These are phyloP conservation scores for Sylvietta virens DNA, from an alignment of 2,113 vertebrate species.

Conservation along the genomic window DNA sequence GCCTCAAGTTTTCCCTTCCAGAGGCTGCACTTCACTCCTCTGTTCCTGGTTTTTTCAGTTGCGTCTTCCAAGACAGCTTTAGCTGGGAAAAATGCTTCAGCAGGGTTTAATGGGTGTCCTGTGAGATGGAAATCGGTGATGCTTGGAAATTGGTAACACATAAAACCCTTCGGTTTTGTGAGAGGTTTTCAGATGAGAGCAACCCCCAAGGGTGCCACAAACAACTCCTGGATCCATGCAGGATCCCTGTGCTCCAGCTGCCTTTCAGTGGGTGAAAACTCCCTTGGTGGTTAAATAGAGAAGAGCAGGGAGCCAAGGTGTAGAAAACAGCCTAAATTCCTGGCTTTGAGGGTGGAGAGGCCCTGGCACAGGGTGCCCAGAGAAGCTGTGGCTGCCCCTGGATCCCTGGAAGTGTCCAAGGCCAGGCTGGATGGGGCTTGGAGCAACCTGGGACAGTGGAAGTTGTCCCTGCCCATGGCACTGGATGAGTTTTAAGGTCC, in stretches of 20 bases:
- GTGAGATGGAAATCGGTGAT: not conserved
- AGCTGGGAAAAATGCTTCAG: not conserved
- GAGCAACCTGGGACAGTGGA: rapidly evolving
- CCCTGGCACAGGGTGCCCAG: not conserved
- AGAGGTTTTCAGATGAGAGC: not conserved
- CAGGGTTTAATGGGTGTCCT: not conserved
- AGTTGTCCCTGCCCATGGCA: not conserved
- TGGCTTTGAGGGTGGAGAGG: rapidly evolving
- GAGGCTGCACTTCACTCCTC: not conserved
- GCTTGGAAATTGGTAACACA: not conserved
- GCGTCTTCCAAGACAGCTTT: not conserved
- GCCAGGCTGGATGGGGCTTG: rapidly evolving
- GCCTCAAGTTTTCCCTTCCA: not conserved
- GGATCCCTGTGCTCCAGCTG: not conserved
- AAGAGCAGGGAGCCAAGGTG: not conserved
- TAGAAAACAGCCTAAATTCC: not conserved
- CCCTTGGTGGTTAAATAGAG: not conserved
- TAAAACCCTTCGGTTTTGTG: not conserved
- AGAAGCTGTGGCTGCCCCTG: not conserved
- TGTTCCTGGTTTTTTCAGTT: not conserved
- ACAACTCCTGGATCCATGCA: rapidly evolving
- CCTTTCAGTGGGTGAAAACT: not conserved
- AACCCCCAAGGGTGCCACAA: not conserved
- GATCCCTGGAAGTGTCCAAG: not conserved
- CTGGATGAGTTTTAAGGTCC: not conserved